These are phyloP conservation scores for Galaxias olidus DNA, from an alignment of 2,797 vertebrate genomes.

Conservation along the genomic window DNA sequence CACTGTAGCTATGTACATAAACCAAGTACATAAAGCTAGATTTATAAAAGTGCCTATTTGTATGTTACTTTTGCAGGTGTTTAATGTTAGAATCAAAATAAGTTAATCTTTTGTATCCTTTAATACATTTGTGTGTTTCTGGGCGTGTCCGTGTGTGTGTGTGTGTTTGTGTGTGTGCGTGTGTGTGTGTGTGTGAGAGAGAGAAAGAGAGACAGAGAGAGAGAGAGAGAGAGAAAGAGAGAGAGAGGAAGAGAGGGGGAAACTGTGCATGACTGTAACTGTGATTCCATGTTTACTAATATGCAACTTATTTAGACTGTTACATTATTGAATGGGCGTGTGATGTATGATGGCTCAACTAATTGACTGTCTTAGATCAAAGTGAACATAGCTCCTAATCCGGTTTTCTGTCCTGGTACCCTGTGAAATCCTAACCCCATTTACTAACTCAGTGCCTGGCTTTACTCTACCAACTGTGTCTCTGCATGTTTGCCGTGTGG, in stretches of 20 bases:
- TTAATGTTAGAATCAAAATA: background rate
- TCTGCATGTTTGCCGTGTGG: constrained; percentile 71
- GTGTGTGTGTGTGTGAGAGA: constrained; percentile 10
- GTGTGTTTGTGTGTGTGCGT: constrained; percentile 1
- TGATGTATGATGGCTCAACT: background rate
- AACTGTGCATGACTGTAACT: background rate
- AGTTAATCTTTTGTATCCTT: background rate
- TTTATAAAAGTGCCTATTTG: constrained; percentile 25
- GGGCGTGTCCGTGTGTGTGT: constrained; percentile 16
- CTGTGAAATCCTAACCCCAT: constrained; percentile 45
- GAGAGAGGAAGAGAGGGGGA: too few relatives aligned
- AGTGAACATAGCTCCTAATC: background rate
- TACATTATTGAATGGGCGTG: too few relatives aligned
- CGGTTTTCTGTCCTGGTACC: background rate
- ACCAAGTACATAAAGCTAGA: background rate
- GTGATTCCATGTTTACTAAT: background rate
- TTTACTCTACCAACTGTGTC: constrained; percentile 66
- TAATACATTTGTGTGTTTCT: constrained; percentile 1
- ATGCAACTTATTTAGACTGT: background rate
- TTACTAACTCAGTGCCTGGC: constrained; percentile 60
- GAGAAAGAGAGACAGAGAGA: background rate
- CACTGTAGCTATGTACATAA: constrained; percentile 29
- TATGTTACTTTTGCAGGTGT: constrained; percentile 27
- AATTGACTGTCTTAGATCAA: background rate
- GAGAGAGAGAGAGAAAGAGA: background rate